phyloP scores from a whole-genome alignment of 2,113 vertebrate species.

The Callocephalon fimbriatum region DNA sequence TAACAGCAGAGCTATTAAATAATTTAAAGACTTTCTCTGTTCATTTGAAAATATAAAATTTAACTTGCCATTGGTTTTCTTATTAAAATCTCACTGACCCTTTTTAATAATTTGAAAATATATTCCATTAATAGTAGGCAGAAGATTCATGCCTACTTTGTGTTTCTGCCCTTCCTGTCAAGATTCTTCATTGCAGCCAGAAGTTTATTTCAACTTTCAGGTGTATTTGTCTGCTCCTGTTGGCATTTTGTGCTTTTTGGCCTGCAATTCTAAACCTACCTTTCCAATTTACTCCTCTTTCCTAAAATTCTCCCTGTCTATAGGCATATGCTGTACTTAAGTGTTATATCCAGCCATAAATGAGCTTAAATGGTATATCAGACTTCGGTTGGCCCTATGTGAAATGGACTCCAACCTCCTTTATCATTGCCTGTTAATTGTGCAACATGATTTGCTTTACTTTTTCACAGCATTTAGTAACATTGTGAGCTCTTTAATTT shows the following conservation, averaged over 20 bases:
- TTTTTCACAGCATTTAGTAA: background rate
- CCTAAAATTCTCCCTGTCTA: background rate
- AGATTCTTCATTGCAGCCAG: background rate
- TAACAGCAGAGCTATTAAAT: background rate
- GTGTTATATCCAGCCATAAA: background rate
- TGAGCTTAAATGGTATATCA: background rate
- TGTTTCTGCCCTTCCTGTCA: background rate
- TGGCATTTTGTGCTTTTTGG: background rate
- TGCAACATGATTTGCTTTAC: background rate
- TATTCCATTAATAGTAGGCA: background rate
- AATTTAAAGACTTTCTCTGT: background rate
- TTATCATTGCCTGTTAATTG: background rate
- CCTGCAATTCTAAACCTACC: background rate
- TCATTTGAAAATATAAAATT: background rate
- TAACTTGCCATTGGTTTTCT: background rate
- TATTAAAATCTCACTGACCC: background rate
- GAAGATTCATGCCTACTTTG: background rate
- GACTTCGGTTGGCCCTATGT: background rate
- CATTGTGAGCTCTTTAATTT: background rate
- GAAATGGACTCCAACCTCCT: background rate
- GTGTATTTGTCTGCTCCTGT: background rate
- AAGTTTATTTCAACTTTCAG: background rate
- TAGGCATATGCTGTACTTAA: background rate
- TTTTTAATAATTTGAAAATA: background rate
- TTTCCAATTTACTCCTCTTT: background rate